Conservation (phyloP, 2,888 invertebrate species). For the Thymelicus lineola region DNA sequence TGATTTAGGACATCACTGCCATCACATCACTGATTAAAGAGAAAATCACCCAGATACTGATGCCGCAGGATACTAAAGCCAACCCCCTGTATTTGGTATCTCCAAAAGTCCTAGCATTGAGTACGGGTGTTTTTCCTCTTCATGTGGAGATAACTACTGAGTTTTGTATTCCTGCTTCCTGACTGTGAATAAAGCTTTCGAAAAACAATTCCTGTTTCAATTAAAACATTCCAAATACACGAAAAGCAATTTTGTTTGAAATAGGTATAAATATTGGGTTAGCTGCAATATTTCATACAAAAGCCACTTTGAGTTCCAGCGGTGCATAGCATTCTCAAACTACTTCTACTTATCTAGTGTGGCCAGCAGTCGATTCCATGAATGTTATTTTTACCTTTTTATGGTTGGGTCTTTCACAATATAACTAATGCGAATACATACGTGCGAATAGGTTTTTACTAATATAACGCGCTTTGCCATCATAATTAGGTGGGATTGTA, state of each 20-base stretch:
- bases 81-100: no score
- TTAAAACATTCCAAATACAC: background rate
- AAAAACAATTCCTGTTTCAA: slow-evolving; percentile 4
- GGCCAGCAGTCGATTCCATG: slow-evolving; percentile 43
- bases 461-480: no score
- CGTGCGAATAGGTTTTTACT: background rate
- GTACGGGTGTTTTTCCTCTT: no score
- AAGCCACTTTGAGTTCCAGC: slow-evolving; percentile 40
- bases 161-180: no score
- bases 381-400: slow-evolving; percentile 41
- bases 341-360: slow-evolving; percentile 45
- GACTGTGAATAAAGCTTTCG: background rate
- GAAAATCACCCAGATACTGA: no score
- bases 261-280: slow-evolving; percentile 13
- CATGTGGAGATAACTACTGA: no score
- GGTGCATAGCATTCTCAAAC: slow-evolving; percentile 45
- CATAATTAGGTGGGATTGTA: no score
- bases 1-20: no score
- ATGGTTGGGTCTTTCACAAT: background rate
- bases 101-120: no score
- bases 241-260: slow-evolving; percentile 5
- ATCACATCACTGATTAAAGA: no score
- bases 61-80: no score
- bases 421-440: background rate
- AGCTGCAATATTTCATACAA: slow-evolving; percentile 39